Percentiles rank a stretch among this genome's conserved stretches.
phyloP scores from a whole-genome alignment of 2,888 invertebrate species.

The Melanchra persicariae region DNA sequence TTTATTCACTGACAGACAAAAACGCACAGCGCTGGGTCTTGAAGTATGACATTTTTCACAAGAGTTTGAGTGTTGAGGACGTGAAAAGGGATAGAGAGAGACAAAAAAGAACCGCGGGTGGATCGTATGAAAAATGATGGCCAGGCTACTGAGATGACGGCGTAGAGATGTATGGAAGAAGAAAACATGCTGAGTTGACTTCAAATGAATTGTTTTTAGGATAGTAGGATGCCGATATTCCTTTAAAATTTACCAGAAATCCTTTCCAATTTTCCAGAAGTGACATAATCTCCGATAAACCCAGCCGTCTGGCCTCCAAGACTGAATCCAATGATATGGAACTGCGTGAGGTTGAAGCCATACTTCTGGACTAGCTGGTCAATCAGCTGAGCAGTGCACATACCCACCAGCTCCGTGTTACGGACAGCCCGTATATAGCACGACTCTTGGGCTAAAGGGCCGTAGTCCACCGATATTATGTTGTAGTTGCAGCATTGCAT shows the following conservation, averaged over 20 bases:
- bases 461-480: constrained; percentile 92
- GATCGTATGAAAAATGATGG: too few relatives aligned
- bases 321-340: constrained; percentile 92
- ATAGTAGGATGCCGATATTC: too few relatives aligned
- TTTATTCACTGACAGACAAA: too few relatives aligned
- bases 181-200: too few relatives aligned
- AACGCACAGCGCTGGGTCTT: too few relatives aligned
- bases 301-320: constrained; percentile 92
- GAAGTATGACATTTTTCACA: too few relatives aligned
- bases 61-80: too few relatives aligned
- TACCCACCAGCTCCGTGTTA: constrained; percentile 91
- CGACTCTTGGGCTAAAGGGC: constrained; percentile 89
- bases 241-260: constrained; percentile 88
- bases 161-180: too few relatives aligned
- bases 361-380: constrained; percentile 85
- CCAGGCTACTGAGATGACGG: too few relatives aligned
- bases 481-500: constrained; percentile 90
- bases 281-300: constrained; percentile 85
- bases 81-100: too few relatives aligned
- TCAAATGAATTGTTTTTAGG: too few relatives aligned
- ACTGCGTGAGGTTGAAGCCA: constrained; percentile 81
- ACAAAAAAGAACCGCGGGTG: too few relatives aligned
- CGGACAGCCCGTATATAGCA: constrained; percentile 91
- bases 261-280: constrained; percentile 84
- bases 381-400: constrained; percentile 91